Evolutionary conservation across 2,113 vertebrate genomes (phyloP), one percentile per base, ranked within the genome.

Genomic region (Oreochromis niloticus): DNA sequence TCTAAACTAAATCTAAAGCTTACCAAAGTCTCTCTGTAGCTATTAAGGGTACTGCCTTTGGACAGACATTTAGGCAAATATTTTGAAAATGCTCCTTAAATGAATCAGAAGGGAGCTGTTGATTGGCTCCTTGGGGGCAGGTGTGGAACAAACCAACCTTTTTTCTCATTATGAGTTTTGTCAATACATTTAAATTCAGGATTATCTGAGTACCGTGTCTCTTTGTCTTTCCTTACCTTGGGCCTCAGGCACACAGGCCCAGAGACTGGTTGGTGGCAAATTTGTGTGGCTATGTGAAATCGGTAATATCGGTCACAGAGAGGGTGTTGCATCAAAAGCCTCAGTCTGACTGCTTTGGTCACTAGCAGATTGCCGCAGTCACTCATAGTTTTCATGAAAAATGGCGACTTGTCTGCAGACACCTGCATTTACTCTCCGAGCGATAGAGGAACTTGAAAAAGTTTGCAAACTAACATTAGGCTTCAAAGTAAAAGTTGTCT

Each of bases 261-360:
- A 0, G 2, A 30, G 6, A 48, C 8, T 6, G 0, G 68, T 73
- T 4, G 36, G 1, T 14, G 16, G 22, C 22, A 73, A 46, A 30
- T 71, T 4, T 71, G 66, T 43, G n/a, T 61, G 54, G n/a, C 10
- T 24, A 24, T 13, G 57, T 73, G 39, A 41, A 68, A 68, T 68
- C 11, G 0, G 61, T 13, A 0, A 66, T 39, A 0, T n/a, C 39
- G 34, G 63, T 68, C 3, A 68, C 34, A 39, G 41, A 68, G 63
- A 68, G 13, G 36, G 12, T 24, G 63, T 3, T 68, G 63, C 63
- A 68, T 68, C 63, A 68, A 41, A 68, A 68, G 19, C 34, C 61
- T 5, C 6, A 39, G 19, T 13, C 19, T 68, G 19, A 68, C 19
- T 68, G n/a, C 36, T 34, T 19, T 34, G 59, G 41, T 68, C 63